Evolutionary conservation across 2,888 invertebrate species (phyloP).

Genomic region (Gastrophysa polygoni): DNA sequence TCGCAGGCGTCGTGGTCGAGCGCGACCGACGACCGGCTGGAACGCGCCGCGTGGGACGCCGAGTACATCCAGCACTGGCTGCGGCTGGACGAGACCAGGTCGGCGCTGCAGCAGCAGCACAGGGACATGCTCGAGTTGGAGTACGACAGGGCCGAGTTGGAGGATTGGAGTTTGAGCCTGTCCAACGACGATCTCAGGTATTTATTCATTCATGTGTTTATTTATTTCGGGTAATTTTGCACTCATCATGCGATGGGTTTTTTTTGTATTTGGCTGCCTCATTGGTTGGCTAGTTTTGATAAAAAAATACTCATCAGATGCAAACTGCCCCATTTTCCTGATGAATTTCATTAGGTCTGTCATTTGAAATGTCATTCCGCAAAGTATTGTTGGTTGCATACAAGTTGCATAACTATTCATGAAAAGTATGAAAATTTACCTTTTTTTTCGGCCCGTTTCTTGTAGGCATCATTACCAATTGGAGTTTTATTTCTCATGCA

Average conservation of each 20-base stretch:
- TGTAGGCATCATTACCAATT: too few relatives aligned
- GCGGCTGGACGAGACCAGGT: constrained; percentile 73
- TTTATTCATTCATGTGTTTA: not conserved
- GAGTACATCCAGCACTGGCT: constrained; percentile 80
- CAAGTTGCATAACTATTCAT: too few relatives aligned
- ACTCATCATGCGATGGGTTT: constrained; percentile 28
- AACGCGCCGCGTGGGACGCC: constrained; percentile 69
- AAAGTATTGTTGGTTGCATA: too few relatives aligned
- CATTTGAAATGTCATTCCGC: too few relatives aligned
- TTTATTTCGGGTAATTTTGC: not conserved
- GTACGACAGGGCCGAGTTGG: constrained; percentile 76
- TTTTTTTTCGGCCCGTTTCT: too few relatives aligned
- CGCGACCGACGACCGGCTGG: constrained; percentile 64
- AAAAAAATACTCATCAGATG: too few relatives aligned
- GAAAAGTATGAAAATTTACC: too few relatives aligned
- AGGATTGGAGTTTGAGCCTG: constrained; percentile 79
- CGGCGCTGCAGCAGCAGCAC: constrained; percentile 71
- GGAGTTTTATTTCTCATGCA: too few relatives aligned
- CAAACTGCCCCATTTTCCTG: too few relatives aligned
- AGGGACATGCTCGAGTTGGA: constrained; percentile 73
- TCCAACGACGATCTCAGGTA: constrained; percentile 69
- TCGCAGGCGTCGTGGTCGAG: constrained; percentile 65
- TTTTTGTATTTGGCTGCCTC: too few relatives aligned
- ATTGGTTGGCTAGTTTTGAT: too few relatives aligned
- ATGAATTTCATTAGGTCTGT: too few relatives aligned